phyloP scores from a whole-genome alignment of 1,140 invertebrate species.

The Diprion similis region DNA sequence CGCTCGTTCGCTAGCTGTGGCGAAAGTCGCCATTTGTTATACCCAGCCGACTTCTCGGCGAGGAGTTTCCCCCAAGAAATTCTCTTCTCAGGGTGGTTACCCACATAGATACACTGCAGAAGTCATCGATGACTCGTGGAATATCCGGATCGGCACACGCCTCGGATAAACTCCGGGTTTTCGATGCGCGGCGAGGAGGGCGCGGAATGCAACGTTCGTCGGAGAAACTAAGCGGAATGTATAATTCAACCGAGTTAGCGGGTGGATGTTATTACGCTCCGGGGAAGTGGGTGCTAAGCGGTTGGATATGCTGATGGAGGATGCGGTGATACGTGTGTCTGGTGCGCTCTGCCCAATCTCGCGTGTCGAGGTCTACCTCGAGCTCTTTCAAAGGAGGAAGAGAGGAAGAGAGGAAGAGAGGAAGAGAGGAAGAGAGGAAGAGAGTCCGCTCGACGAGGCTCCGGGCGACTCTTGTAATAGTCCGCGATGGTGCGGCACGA shows the following conservation, averaged over 20 bases:
- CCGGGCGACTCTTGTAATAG: slow-evolving; percentile 8
- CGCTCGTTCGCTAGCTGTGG: slow-evolving; percentile 8
- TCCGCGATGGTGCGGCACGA: slow-evolving; percentile 54
- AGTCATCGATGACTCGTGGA: too few species aligned
- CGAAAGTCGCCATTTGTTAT: slow-evolving; percentile 51
- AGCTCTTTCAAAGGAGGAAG: slow-evolving; percentile 20
- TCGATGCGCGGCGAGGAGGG: background rate
- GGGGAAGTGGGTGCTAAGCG: slow-evolving; percentile 63
- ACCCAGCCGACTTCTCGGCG: too few species aligned
- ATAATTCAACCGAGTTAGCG: slow-evolving; percentile 62
- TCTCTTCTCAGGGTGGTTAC: too few species aligned
- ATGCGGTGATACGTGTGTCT: slow-evolving; percentile 49
- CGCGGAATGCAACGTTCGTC: too few species aligned
- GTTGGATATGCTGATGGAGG: slow-evolving; percentile 60
- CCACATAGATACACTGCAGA: too few species aligned
- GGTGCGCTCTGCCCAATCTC: slow-evolving; percentile 30
- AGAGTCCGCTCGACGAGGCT: slow-evolving; percentile 40
- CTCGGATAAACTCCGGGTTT: background rate
- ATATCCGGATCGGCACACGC: too few species aligned
- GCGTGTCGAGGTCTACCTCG: background rate
- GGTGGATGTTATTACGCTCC: slow-evolving; percentile 57
- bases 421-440: slow-evolving; percentile 20
- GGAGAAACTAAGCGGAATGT: slow-evolving; percentile 52
- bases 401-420: slow-evolving; percentile 28
- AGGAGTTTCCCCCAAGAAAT: too few species aligned